A percentile compares a stretch with the other conserved stretches of the same genome.
These are phyloP conservation scores for Zosterops lateralis DNA, from an alignment of 2,113 vertebrate species.

Conservation along the genomic window DNA sequence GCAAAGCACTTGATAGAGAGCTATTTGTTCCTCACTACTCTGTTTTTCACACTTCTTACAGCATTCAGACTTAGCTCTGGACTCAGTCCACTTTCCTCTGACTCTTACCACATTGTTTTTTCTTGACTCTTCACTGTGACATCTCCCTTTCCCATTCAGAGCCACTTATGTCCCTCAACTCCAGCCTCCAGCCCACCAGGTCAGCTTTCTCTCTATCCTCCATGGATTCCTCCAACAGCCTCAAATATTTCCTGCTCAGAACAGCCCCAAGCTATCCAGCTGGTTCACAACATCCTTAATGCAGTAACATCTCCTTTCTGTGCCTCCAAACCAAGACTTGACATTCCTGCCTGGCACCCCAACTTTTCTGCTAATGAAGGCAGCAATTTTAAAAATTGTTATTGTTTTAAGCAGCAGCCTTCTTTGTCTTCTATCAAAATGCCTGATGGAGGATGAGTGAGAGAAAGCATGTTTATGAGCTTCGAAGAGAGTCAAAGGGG, in stretches of 20 bases:
- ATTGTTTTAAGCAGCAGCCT: background rate
- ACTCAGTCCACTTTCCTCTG: background rate
- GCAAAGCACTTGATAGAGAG: background rate
- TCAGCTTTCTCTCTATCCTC: background rate
- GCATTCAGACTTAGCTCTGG: background rate
- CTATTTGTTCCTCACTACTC: background rate
- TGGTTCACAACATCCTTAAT: fast-evolving
- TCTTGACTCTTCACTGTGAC: background rate
- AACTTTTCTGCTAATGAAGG: background rate
- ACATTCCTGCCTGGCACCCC: background rate
- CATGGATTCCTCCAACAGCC: background rate
- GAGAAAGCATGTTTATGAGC: background rate
- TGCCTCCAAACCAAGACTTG: background rate
- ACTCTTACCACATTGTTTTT: background rate
- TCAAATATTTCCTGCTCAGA: background rate
- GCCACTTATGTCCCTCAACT: background rate
- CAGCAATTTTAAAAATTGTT: background rate
- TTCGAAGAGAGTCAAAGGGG: background rate
- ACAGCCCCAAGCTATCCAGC: background rate
- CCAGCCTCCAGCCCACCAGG: background rate
- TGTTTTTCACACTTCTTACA: background rate
- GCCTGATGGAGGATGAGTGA: background rate
- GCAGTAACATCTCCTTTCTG: background rate
- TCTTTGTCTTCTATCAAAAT: background rate
- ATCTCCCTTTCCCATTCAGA: background rate